These are phyloP conservation scores for Spisula subtruncata DNA, from an alignment of 2,888 invertebrate genomes.

Conservation along the genomic window DNA sequence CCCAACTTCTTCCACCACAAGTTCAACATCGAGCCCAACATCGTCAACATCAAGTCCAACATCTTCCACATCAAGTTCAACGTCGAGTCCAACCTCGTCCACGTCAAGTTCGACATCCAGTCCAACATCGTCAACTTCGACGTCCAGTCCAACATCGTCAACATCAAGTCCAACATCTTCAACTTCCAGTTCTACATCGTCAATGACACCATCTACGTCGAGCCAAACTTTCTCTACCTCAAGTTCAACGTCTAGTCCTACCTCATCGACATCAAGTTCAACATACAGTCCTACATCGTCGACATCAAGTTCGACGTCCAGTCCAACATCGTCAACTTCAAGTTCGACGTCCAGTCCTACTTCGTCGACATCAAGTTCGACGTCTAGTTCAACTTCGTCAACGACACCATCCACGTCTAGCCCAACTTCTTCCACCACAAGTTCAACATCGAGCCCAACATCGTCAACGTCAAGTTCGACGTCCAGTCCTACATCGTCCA, in stretches of 20 bases:
- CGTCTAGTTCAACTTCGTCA: not conserved
- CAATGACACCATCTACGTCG: not conserved
- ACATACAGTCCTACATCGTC: not conserved
- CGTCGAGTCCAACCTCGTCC: not conserved
- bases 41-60: not conserved
- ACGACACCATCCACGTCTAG: not conserved
- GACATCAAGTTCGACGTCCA: not conserved
- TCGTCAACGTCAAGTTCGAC: not conserved
- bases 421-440: not conserved
- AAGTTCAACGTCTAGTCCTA: not conserved
- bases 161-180: slow-evolving; percentile 20
- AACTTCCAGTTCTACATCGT: not conserved
- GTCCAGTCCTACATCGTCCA: not conserved
- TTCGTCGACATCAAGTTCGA: not conserved
- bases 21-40: not conserved
- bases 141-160: slow-evolving; percentile 12
- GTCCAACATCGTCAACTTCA: not conserved
- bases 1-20: not conserved
- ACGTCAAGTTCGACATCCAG: not conserved
- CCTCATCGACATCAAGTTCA: not conserved
- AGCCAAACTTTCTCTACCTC: not conserved
- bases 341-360: not conserved
- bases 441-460: no score
- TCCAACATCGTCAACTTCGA: slow-evolving; percentile 17
- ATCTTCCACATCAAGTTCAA: not conserved